Evolutionary conservation across 1,140 invertebrate genomes (phyloP).

Genomic region (Globodera ellingtonae): DNA sequence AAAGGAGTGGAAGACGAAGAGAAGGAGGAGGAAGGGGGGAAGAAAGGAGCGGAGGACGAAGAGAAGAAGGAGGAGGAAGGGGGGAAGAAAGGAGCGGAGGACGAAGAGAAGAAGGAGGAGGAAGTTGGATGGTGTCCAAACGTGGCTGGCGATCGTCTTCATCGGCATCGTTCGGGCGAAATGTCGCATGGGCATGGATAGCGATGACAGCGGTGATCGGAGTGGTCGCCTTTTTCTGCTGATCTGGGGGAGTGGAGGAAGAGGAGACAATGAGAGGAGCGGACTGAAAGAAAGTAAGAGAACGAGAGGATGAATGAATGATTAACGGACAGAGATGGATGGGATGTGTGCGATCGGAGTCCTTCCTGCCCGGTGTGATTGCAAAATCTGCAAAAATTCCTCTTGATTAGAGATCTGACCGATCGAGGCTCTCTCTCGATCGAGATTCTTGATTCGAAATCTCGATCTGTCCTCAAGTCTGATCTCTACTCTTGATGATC

Average conservation of each 20-base stretch:
- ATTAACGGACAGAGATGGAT: background rate
- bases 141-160: background rate
- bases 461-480: too few relatives aligned
- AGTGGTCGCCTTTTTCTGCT: background rate
- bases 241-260: background rate
- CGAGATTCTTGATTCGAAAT: too few relatives aligned
- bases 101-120: background rate
- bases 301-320: background rate
- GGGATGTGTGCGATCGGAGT: background rate
- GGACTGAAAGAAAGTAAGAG: background rate
- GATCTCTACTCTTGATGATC: too few relatives aligned
- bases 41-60: background rate
- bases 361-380: background rate
- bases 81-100: background rate
- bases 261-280: background rate
- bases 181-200: background rate
- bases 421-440: too few relatives aligned
- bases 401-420: too few relatives aligned
- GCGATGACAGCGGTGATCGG: background rate
- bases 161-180: background rate
- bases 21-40: background rate
- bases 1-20: background rate
- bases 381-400: background rate
- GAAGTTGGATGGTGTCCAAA: background rate
- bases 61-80: background rate